Conservation (phyloP, 2,797 vertebrate genomes). For the Psittacula derbiana region DNA sequence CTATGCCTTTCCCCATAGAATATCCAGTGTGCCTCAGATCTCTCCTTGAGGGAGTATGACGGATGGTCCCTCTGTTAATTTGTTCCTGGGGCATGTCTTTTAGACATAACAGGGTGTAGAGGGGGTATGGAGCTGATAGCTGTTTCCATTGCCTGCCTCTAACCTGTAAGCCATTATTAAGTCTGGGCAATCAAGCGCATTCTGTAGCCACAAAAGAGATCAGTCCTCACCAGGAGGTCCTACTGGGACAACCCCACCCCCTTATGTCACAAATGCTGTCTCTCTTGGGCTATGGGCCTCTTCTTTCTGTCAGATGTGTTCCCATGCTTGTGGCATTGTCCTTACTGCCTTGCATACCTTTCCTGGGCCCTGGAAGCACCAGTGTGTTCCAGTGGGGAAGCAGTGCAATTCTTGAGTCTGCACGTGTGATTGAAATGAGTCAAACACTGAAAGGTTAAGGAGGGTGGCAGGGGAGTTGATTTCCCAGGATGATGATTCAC, state of each 20-base stretch:
- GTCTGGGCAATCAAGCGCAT: neutral
- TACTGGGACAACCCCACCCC: neutral
- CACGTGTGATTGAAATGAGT: neutral
- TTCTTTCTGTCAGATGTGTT: neutral
- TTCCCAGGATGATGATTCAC: neutral
- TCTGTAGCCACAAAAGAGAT: neutral
- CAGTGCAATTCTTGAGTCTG: neutral
- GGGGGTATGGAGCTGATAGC: neutral
- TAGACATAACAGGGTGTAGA: neutral
- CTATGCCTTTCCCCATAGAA: neutral
- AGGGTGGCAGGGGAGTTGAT: neutral
- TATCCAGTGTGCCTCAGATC: rapidly evolving
- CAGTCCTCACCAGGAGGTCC: neutral
- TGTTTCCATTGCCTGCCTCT: neutral
- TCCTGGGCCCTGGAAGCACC: neutral
- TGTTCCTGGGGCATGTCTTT: neutral
- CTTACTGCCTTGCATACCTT: neutral
- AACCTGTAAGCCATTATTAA: rapidly evolving
- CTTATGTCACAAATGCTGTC: neutral
- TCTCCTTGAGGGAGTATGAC: neutral
- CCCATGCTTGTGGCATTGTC: rapidly evolving
- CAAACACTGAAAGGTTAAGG: too few relatives aligned
- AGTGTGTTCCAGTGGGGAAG: neutral
- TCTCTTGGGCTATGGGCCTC: neutral
- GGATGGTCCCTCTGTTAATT: rapidly evolving